Base-by-base conservation (phyloP, 1,140 invertebrate genomes). In the Pentalonia nigronervosa region DNA sequence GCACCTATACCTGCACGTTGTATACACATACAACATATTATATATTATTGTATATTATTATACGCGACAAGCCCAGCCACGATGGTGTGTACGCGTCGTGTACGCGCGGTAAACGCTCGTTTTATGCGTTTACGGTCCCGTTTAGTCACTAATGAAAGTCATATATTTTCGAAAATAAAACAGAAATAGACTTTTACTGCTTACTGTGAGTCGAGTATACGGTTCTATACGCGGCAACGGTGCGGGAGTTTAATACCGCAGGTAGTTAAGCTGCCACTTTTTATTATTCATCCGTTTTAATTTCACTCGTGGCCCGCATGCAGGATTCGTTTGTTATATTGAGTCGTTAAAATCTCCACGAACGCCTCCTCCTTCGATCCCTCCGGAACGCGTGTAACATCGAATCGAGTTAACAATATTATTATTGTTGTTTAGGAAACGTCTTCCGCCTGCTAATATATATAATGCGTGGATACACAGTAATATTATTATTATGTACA, bases 131-230 rank as follows among this genome's bases (percentile, higher is more conserved):
- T 88, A 30, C 84, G 84, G 45, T 48, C 41, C 21, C 84, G 45
- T 87, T 47, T 47, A 47, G 25, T 48, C 11, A 25, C 30, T 88
- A 88, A 88, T 88, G 86, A 88, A 88, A 88, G 45, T n/a, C 41
- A 34, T 48, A 88, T 45, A 84, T 84, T 2, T 47, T 48, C 30
- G 7, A 48, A 47, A 20, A 76, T 30, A 87, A 88, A 88, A 48
- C 30, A 88, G 34, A 48, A 88, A n/a, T 76, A 76, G 25, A 88
- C 47, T 88, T 88, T n/a, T 50, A 88, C 47, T 20, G 86, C 47
- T 14, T 50, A 21, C 30, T 17, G 17, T 23, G 30, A 4, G 86
- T 7, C 8, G 45, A 9, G n/a, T 48, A 20, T 25, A 36, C 76
- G 20, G 21, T 76, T 83, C 7, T 36, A 87, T 53, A 20, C 47